Evolutionary conservation across 1,140 invertebrate species (phyloP), one percentile per base, ranked within the genome.

Genomic region (Chironomus striatipennis): DNA sequence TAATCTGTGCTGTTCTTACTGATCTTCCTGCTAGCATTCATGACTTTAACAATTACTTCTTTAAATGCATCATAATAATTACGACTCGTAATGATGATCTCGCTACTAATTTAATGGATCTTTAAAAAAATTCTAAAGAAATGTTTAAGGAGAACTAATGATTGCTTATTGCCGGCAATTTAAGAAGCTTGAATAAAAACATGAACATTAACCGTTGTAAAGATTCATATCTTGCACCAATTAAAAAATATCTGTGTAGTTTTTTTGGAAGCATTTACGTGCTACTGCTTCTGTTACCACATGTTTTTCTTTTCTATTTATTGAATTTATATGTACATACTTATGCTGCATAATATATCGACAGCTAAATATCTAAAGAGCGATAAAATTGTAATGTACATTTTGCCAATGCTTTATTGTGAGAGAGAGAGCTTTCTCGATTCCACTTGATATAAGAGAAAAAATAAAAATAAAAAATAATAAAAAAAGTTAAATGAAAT

Each of bases 131-230:
- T 34, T 34, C 24, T 34, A 34, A 34, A 34, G 24, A 34, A 34
- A 34, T 34, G 24, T 34, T 34, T 34, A 34, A 34, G 24, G 24
- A 34, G 24, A 34, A 34, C 24, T 34, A 34, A 34, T 34, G 24
- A 34, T 34, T 34, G 24, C 24, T 34, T 34, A 34, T 34, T 34
- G 24, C 24, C 24, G 24, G 24, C 24, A 34, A 34, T 34, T 34
- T 34, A 34, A 34, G 24, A 34, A 34, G 24, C 24, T 34, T 34
- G 24, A 34, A 34, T 57, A 57, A 57, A 12, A 57, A 57, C 47
- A 57, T 57, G 47, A 57, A 57, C 47, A 57, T 57, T 57, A 57
- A 57, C 47, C 47, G 47, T 57, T 57, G 47, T 57, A 57, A 57
- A 57, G 47, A 57, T 57, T 57, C 47, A n/a, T 57, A 57, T 57